phyloP scores from a whole-genome alignment of 2,113 vertebrate genomes.

The Semicossyphus pulcher region DNA sequence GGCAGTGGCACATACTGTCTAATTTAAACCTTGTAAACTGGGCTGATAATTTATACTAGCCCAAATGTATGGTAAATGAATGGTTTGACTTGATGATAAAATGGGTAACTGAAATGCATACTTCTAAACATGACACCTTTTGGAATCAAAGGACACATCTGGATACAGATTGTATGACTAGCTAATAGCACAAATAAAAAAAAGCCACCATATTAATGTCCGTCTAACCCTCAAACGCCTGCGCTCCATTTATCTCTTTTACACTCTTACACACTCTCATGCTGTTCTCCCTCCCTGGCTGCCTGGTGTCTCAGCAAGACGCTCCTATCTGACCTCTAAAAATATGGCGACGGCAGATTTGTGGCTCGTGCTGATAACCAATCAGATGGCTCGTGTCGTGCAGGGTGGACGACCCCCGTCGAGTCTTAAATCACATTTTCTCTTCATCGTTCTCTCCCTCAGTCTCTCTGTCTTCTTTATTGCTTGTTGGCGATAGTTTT shows the following conservation, averaged over 20 bases:
- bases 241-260: slow-evolving; percentile 34
- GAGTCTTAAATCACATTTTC: slow-evolving; percentile 71
- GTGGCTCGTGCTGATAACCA: slow-evolving; percentile 74
- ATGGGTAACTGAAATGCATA: too few species aligned
- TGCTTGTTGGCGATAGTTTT: slow-evolving; percentile 66
- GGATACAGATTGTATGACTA: not conserved
- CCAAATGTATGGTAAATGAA: too few species aligned
- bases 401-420: slow-evolving; percentile 53
- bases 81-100: too few species aligned
- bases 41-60: not conserved
- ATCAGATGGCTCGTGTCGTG: slow-evolving; percentile 70
- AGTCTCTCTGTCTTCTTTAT: slow-evolving; percentile 65
- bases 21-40: not conserved
- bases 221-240: not conserved
- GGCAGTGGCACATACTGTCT: too few species aligned
- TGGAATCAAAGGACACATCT: not conserved
- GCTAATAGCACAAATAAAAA: slow-evolving; percentile 4
- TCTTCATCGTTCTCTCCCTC: slow-evolving; percentile 58
- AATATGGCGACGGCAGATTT: slow-evolving; percentile 75
- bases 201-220: slow-evolving; percentile 22
- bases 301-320: slow-evolving; percentile 53
- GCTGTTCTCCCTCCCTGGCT: not conserved
- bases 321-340: slow-evolving; percentile 75
- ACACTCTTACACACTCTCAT: slow-evolving; percentile 4
- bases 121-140: not conserved